Conservation (phyloP, 2,888 invertebrate species). For the Matsumyia berberina region DNA sequence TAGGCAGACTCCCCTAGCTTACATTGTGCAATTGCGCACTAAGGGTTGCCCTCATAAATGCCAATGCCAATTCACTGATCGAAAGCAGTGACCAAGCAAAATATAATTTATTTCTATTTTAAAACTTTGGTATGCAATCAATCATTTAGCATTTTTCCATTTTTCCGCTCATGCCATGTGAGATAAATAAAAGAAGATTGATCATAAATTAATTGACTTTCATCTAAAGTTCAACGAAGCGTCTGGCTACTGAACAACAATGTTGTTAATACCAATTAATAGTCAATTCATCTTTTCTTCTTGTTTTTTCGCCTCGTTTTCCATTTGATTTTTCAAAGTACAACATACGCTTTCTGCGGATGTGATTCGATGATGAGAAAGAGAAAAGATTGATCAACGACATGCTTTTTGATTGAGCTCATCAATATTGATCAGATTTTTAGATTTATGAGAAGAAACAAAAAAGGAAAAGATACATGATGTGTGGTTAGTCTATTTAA, state of each 20-base stretch:
- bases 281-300: conserved; percentile 31
- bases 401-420: conserved; percentile 37
- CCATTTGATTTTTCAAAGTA: not conserved
- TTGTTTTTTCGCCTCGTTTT: too few species aligned
- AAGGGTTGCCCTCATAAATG: too few species aligned
- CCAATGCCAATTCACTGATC: not conserved
- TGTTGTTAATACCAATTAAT: conserved; percentile 68
- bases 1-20: too few species aligned
- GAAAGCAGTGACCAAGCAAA: not conserved
- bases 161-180: conserved; percentile 18
- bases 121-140: conserved; percentile 18
- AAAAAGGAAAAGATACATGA: not conserved
- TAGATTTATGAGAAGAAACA: not conserved
- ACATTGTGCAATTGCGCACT: too few species aligned
- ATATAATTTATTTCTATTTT: not conserved
- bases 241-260: conserved; percentile 64
- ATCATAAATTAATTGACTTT: conserved; percentile 67
- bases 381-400: conserved; percentile 47
- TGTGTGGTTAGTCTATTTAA: not conserved
- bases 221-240: conserved; percentile 65
- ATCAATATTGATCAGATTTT: conserved; percentile 27
- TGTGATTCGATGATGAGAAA: too few species aligned
- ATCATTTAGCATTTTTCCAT: conserved; percentile 41
- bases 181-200: conserved; percentile 42
- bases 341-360: not conserved